Conservation (phyloP, 1,140 invertebrate genomes). For the Scaptodrosophila lebanonensis region DNA sequence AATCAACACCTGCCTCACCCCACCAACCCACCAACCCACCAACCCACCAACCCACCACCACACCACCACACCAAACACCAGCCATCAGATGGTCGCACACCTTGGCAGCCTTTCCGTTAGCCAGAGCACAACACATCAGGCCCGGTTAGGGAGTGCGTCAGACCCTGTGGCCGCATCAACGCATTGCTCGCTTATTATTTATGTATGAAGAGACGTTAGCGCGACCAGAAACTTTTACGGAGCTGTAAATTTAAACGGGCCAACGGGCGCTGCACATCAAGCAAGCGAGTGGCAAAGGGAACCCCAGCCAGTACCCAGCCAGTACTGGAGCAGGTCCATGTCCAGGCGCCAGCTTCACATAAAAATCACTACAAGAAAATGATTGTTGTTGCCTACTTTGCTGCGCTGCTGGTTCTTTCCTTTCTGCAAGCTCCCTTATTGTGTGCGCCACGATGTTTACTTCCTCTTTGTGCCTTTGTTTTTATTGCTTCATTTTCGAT, state of each 20-base stretch:
- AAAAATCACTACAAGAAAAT: constrained; percentile 42
- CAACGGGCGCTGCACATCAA: too few species aligned
- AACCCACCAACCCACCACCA: too few species aligned
- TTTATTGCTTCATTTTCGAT: constrained; percentile 68
- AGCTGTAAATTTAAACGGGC: constrained; percentile 24
- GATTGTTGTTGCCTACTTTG: constrained; percentile 44
- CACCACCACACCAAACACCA: too few species aligned
- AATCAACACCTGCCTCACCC: too few species aligned
- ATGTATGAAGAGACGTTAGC: constrained; percentile 27
- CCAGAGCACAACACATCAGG: too few species aligned
- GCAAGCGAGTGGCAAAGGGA: too few species aligned
- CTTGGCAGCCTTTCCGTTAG: neutral
- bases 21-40: too few species aligned
- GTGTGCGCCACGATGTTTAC: neutral
- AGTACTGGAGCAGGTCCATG: neutral
- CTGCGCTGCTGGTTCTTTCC: constrained; percentile 15
- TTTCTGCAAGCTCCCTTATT: constrained; percentile 26
- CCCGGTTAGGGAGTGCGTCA: too few species aligned
- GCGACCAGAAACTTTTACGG: constrained; percentile 1
- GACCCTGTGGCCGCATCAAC: too few species aligned
- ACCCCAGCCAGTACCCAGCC: too few species aligned
- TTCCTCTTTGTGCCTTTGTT: constrained; percentile 50
- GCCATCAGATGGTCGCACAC: neutral
- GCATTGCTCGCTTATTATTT: constrained; percentile 54
- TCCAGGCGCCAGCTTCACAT: constrained; percentile 1